Evolutionary conservation across 2,797 vertebrate species (phyloP).

Genomic region (Corythornis leucogaster): DNA sequence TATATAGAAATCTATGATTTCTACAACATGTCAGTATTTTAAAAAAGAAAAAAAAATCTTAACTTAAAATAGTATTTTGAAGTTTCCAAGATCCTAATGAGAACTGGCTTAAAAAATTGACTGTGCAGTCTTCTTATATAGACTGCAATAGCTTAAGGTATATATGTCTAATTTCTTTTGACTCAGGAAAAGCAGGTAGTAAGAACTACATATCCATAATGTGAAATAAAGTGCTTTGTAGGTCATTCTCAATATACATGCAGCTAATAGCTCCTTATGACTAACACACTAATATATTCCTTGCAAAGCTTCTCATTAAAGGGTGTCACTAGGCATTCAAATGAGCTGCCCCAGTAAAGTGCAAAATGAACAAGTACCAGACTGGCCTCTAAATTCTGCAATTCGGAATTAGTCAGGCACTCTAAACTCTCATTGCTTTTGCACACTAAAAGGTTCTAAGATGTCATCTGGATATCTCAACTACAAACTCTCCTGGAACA

Average conservation of each 20-base stretch:
- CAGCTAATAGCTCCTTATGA: not conserved
- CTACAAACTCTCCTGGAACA: not conserved
- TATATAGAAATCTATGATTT: too few relatives aligned
- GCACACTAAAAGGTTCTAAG: not conserved
- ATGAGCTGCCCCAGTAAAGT: not conserved
- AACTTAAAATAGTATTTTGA: not conserved
- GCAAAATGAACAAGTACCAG: not conserved
- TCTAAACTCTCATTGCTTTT: not conserved
- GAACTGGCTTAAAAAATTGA: not conserved
- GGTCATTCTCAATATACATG: not conserved
- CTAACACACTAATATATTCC: not conserved
- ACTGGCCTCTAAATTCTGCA: not conserved
- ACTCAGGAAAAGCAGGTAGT: not conserved
- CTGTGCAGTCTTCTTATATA: not conserved
- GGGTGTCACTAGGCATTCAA: not conserved
- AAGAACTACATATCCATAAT: not conserved
- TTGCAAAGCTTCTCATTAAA: conserved; percentile 1
- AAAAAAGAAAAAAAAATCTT: not conserved
- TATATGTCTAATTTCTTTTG: not conserved
- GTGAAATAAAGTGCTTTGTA: conserved; percentile 28
- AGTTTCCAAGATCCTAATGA: not conserved
- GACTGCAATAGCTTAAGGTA: not conserved
- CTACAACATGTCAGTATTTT: not conserved
- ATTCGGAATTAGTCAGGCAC: not conserved
- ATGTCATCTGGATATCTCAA: not conserved